phyloP scores from a whole-genome alignment of 1,140 invertebrate genomes.

The Drosophila sp. region DNA sequence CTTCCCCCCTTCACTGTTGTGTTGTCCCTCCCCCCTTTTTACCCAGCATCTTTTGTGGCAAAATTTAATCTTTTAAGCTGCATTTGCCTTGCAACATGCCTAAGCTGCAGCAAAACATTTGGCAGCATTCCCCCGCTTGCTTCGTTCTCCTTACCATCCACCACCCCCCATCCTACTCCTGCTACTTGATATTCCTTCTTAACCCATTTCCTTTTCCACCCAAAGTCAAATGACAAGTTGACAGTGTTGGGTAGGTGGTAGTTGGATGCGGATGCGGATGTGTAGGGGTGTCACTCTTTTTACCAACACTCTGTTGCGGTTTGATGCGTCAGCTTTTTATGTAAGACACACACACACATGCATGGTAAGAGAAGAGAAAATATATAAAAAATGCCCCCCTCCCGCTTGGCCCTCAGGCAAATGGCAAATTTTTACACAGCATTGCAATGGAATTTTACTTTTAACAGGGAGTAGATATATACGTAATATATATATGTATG shows the following conservation, averaged over 20 bases:
- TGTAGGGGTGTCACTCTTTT: constrained; percentile 17
- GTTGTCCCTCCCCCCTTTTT: not conserved
- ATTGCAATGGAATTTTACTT: constrained; percentile 60
- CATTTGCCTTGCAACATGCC: constrained; percentile 77
- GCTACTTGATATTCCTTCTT: constrained; percentile 28
- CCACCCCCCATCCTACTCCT: not conserved
- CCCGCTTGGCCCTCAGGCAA: constrained; percentile 12
- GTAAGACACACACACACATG: constrained; percentile 43
- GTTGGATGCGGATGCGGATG: not conserved
- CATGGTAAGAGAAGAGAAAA: constrained; percentile 14
- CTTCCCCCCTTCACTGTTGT: too few relatives aligned
- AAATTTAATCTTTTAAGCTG: constrained; percentile 78
- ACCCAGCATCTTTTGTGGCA: constrained; percentile 14
- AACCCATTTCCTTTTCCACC: constrained; percentile 42
- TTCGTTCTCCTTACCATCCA: not conserved
- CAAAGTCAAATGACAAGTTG: constrained; percentile 73
- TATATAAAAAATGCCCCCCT: too few relatives aligned
- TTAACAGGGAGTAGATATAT: constrained; percentile 35
- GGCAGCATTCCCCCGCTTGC: constrained; percentile 24
- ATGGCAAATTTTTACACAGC: constrained; percentile 63
- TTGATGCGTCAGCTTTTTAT: constrained; percentile 80
- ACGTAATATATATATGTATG: constrained; percentile 1
- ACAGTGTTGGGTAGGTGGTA: constrained; percentile 33
- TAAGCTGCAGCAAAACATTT: constrained; percentile 74
- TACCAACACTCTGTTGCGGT: constrained; percentile 50